Conservation (phyloP, 1,140 invertebrate species). For the Caligus rogercresseyi region DNA sequence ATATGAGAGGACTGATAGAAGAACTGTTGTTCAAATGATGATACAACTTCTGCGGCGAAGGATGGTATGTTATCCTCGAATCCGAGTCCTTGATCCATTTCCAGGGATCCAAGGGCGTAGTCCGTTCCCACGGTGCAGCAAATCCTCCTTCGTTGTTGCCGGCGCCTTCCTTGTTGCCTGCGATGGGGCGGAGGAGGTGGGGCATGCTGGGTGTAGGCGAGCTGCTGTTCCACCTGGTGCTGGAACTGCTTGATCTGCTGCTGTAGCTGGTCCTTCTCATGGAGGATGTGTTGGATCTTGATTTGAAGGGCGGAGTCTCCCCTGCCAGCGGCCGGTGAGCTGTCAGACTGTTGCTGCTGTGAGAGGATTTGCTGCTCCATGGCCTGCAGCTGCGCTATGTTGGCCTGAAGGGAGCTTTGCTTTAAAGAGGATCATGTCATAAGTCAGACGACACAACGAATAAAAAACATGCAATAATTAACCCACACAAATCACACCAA, state of each 20-base stretch:
- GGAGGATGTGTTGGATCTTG: conserved; percentile 5
- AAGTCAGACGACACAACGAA: no score
- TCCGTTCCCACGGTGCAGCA: background rate
- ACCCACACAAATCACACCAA: no score
- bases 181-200: background rate
- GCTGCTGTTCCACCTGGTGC: conserved; percentile 7
- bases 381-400: conserved; percentile 7
- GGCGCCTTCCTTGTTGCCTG: background rate
- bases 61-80: background rate
- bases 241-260: conserved; percentile 15
- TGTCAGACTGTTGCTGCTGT: background rate
- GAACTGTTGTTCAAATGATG: conserved; percentile 3
- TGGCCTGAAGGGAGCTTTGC: conserved; percentile 9
- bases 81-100: background rate
- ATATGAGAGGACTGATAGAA: conserved; percentile 1
- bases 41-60: background rate
- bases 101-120: background rate
- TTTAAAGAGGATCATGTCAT: no score
- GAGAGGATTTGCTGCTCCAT: conserved; percentile 12
- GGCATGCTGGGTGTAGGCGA: conserved; percentile 12
- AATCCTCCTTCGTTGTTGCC: background rate
- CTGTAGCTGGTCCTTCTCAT: conserved; percentile 12
- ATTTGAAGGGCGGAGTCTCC: background rate
- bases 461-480: no score
- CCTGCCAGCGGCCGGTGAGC: background rate